phyloP scores from a whole-genome alignment of 2,888 invertebrate species.

The Drosophila subquinaria region DNA sequence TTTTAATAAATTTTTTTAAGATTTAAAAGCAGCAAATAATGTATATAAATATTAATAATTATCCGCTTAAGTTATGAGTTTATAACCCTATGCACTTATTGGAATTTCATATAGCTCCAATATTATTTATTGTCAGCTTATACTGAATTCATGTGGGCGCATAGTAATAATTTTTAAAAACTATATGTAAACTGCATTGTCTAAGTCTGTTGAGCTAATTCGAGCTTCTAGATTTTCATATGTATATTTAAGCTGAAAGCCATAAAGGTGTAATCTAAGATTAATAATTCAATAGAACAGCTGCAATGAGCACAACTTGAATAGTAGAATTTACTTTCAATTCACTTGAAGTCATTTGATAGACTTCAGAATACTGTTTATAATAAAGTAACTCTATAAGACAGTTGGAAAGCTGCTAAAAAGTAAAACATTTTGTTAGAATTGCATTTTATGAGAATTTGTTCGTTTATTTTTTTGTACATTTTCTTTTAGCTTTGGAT shows the following conservation, averaged over 20 bases:
- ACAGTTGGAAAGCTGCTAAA: background rate
- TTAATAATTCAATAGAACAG: conserved; percentile 15
- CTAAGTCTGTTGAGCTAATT: background rate
- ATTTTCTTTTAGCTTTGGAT: conserved; percentile 41
- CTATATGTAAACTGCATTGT: background rate
- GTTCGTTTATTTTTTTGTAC: conserved; percentile 49
- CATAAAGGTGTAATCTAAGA: background rate
- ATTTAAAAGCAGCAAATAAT: too few species aligned
- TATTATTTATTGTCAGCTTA: background rate
- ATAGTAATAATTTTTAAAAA: background rate
- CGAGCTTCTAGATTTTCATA: background rate
- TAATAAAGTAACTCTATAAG: background rate
- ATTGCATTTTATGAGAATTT: conserved; percentile 30
- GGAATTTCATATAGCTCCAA: background rate
- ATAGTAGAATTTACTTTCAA: background rate
- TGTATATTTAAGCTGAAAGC: background rate
- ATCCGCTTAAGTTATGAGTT: background rate
- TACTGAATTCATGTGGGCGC: background rate
- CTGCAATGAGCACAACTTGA: conserved; percentile 9
- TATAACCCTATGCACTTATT: background rate
- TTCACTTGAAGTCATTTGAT: background rate
- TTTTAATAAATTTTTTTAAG: too few species aligned
- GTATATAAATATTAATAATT: background rate
- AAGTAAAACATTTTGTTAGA: conserved; percentile 26
- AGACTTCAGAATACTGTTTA: background rate